Evolutionary conservation across 2,888 invertebrate species (phyloP).

Genomic region (Xestobium rufovillosum): DNA sequence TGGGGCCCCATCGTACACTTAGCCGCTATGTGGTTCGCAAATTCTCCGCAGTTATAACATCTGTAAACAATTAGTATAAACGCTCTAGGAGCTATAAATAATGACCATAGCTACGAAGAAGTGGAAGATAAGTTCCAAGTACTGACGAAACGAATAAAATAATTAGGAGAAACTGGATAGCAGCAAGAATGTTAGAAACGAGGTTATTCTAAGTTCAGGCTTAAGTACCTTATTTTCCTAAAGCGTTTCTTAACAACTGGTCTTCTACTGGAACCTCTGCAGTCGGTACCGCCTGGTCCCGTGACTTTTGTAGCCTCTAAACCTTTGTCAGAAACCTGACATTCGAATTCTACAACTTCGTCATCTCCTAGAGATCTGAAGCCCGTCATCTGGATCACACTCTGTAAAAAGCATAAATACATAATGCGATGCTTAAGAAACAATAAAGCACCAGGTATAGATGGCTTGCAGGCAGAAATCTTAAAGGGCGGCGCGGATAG

Average conservation of each 20-base stretch:
- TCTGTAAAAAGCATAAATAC: constrained; percentile 50
- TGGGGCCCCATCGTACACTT: constrained; percentile 83
- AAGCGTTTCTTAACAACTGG: constrained; percentile 76
- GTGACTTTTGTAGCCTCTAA: constrained; percentile 80
- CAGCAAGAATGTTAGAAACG: too few species aligned
- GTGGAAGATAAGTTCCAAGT: too few species aligned
- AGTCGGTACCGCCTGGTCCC: constrained; percentile 69
- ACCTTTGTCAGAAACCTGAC: constrained; percentile 76
- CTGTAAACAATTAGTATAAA: too few species aligned
- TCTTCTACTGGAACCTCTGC: constrained; percentile 74
- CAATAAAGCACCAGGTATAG: too few species aligned
- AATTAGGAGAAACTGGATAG: too few species aligned
- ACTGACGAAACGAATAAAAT: constrained; percentile 2
- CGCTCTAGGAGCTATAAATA: too few species aligned
- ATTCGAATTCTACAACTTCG: constrained; percentile 83
- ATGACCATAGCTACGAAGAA: too few species aligned
- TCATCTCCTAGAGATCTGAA: constrained; percentile 83
- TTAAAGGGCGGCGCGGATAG: too few species aligned
- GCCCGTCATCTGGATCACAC: constrained; percentile 84
- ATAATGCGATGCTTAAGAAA: too few species aligned
- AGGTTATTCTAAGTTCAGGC: too few species aligned
- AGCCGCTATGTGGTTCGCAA: constrained; percentile 86
- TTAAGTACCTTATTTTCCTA: constrained; percentile 71
- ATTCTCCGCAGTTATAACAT: constrained; percentile 91
- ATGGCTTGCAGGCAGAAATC: too few species aligned